Base-by-base conservation (phyloP, 1,140 invertebrate genomes). In the Scaptomyza graminum region DNA sequence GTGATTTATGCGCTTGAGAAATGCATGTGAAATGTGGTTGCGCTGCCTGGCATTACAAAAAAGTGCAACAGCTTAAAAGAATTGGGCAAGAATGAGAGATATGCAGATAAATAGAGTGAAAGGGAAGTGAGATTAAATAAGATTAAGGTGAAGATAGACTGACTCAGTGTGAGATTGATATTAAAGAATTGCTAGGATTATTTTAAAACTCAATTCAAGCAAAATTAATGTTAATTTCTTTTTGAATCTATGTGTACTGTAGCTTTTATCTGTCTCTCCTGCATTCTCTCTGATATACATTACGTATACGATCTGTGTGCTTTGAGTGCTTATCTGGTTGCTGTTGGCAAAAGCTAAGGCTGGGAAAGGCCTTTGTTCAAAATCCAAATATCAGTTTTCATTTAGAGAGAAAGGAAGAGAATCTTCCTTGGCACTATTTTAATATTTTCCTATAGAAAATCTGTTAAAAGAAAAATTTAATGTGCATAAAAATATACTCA, bases 1-100 rank as follows among this genome's bases (percentile, higher is more conserved):
- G 76, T 88, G 83, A 88, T 88, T 88, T 88, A 88, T 88, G 84
- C 76, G 79, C 71, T 88, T 83, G 77, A 81, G 77, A 83, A 76
- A 83, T 79, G 71, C 84, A 76, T 71, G 57, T 51, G 59, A 54
- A 63, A 25, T 71, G 62, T 28, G 49, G 22, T 34, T 47, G 50
- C 7, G 50, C 7, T 18, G 15, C 18, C 12, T 13, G 13, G 69
- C 61, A 61, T 69, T 66, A 9, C 5, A 8, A 34, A 34, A 34
- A 7, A 8, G 8, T 9, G 55, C 28, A 50, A 49, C 44, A 63
- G 57, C 39, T 43, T 41, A 68, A 22, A 43, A 16, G 41, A n/a
- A 43, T 5, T n/a, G 37, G 3, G 5, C 11, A 5, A 39, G 13
- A 43, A 28, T n/a, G n/a, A 16, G n/a, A 31, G 28, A 49, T 22